Conservation (phyloP, 2,797 vertebrate species). For the Liparis tanakae region DNA sequence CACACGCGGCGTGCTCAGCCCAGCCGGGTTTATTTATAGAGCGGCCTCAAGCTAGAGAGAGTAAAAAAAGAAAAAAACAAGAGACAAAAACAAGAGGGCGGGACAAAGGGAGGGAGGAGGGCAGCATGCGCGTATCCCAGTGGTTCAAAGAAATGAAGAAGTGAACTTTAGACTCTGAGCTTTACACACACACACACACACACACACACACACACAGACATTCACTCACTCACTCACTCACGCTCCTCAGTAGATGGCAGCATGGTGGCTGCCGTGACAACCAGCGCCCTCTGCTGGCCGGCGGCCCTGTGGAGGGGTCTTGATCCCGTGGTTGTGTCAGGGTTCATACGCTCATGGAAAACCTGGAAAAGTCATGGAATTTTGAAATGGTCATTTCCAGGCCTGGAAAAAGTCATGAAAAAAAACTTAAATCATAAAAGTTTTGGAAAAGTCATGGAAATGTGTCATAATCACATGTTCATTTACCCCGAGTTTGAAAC, state of each 20-base stretch:
- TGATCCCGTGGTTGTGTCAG: slow-evolving; percentile 73
- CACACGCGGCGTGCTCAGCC: slow-evolving; percentile 47
- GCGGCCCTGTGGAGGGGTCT: slow-evolving; percentile 28
- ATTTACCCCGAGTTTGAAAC: no score
- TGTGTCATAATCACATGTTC: no score
- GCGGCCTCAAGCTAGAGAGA: slow-evolving; percentile 50
- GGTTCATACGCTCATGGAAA: no score
- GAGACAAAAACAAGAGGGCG: slow-evolving; percentile 24
- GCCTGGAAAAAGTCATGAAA: no score
- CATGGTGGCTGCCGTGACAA: slow-evolving; percentile 7
- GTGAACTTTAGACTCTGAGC: slow-evolving; percentile 13
- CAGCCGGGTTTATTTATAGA: slow-evolving; percentile 71
- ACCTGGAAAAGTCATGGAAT: no score
- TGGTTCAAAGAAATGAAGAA: slow-evolving; percentile 42
- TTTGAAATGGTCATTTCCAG: no score
- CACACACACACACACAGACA: no score
- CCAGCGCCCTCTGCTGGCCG: slow-evolving; percentile 64
- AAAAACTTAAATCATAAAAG: no score
- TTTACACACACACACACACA: slow-evolving; percentile 2
- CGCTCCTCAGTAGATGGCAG: slow-evolving; percentile 49
- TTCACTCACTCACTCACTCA: no score
- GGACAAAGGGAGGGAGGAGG: slow-evolving; percentile 30
- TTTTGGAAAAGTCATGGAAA: no score
- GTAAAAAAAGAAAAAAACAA: background rate
- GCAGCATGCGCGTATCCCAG: slow-evolving; percentile 47